A percentile compares a stretch with the other conserved stretches of the same genome.
phyloP scores from a whole-genome alignment of 2,888 invertebrate genomes.

The Tiphia femorata region DNA sequence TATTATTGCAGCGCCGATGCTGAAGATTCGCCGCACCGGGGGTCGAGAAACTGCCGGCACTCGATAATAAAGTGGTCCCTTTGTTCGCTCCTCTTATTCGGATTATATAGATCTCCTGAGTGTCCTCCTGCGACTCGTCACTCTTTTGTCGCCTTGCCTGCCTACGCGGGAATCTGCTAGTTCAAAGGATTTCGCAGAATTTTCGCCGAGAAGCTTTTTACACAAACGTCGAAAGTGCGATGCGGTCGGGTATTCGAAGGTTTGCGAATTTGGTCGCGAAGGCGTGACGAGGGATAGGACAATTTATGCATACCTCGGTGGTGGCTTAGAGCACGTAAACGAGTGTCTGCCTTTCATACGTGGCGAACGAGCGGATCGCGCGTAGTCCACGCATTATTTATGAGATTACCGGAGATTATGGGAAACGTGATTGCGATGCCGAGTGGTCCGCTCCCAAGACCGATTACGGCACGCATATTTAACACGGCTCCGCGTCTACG shows the following conservation, averaged over 20 bases:
- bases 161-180: constrained; percentile 28
- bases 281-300: too few species aligned
- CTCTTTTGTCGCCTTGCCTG: constrained; percentile 15
- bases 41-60: constrained; percentile 28
- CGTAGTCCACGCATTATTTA: constrained; percentile 57
- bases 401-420: constrained; percentile 61
- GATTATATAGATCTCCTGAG: constrained; percentile 34
- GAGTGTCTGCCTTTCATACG: constrained; percentile 43
- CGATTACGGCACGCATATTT: constrained; percentile 28
- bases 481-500: constrained; percentile 6
- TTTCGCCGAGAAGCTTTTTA: too few species aligned
- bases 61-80: constrained; percentile 56
- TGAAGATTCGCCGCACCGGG: constrained; percentile 24
- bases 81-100: constrained; percentile 39
- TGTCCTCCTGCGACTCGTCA: constrained; percentile 14
- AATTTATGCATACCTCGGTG: too few species aligned
- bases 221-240: too few species aligned
- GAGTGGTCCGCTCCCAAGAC: constrained; percentile 43
- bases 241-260: too few species aligned
- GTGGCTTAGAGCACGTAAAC: constrained; percentile 27
- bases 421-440: constrained; percentile 54
- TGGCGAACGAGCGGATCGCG: constrained; percentile 30
- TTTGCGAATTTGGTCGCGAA: too few species aligned
- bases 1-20: constrained; percentile 49
- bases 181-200: constrained; percentile 54